Percentiles rank a stretch among this genome's conserved stretches.
These are phyloP conservation scores for Agriopis leucophaearia DNA, from an alignment of 2,888 invertebrate species.

Conservation along the genomic window DNA sequence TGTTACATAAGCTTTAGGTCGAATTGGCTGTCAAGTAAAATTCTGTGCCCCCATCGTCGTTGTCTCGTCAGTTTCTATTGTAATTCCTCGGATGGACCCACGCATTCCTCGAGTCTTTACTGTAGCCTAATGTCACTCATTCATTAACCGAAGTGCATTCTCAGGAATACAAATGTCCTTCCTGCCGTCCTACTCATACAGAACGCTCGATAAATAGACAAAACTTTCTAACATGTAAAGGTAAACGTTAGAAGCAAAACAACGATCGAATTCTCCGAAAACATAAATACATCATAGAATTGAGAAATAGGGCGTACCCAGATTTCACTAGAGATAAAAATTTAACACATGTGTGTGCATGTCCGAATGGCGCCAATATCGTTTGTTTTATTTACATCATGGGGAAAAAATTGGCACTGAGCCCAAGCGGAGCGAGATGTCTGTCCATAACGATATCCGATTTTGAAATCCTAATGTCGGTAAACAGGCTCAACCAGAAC, in stretches of 20 bases:
- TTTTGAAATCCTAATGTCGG: conserved; percentile 65
- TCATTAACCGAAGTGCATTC: conserved; percentile 73
- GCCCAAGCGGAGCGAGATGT: conserved; percentile 65
- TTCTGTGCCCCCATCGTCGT: conserved; percentile 32
- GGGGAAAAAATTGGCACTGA: conserved; percentile 75
- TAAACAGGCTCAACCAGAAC: conserved; percentile 61
- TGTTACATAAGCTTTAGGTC: conserved; percentile 36
- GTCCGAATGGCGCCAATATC: conserved; percentile 66
- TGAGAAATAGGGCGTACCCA: conserved; percentile 49
- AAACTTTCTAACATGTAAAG: conserved; percentile 64
- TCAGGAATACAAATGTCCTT: conserved; percentile 73
- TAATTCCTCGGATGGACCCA: conserved; percentile 61
- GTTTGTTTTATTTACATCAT: conserved; percentile 76
- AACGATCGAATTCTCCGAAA: conserved; percentile 35
- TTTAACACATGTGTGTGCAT: conserved; percentile 57
- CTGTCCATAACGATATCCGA: conserved; percentile 60
- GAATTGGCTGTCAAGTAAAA: conserved; percentile 33
- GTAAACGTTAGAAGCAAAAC: conserved; percentile 30
- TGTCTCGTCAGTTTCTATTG: conserved; percentile 56
- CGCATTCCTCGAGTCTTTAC: conserved; percentile 66
- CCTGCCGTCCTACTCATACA: conserved; percentile 44
- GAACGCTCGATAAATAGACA: conserved; percentile 33
- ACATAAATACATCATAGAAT: conserved; percentile 42
- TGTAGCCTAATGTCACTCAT: conserved; percentile 66
- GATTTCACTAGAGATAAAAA: conserved; percentile 60